A percentile compares a stretch with the other conserved stretches of the same genome.
These are phyloP conservation scores for Tyrophagus putrescentiae DNA, from an alignment of 1,140 invertebrate species.

Conservation along the genomic window DNA sequence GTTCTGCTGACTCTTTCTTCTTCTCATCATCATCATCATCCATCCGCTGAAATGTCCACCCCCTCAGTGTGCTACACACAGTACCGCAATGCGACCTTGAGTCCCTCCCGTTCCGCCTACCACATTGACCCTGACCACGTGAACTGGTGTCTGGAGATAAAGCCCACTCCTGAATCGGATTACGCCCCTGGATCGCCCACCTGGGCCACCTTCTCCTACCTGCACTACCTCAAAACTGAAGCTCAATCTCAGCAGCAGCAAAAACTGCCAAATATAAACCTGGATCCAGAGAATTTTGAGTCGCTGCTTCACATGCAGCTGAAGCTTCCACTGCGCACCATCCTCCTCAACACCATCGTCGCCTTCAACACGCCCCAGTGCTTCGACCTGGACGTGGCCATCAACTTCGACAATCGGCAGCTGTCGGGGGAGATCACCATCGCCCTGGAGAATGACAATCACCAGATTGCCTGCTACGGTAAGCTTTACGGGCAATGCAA, in stretches of 20 bases:
- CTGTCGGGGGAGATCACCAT: slow-evolving; percentile 58
- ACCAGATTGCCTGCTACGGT: slow-evolving; percentile 60
- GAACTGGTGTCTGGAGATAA: slow-evolving; percentile 32
- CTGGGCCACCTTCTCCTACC: slow-evolving; percentile 25
- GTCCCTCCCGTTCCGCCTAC: slow-evolving; percentile 76
- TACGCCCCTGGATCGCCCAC: slow-evolving; percentile 22
- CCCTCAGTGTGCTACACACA: slow-evolving; percentile 36
- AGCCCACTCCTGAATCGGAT: too few relatives aligned
- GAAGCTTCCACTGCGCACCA: slow-evolving; percentile 63
- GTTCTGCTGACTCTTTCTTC: too few relatives aligned
- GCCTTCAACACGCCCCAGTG: slow-evolving; percentile 72
- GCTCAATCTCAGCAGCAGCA: too few relatives aligned
- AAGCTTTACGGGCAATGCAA: slow-evolving; percentile 38
- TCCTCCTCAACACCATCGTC: slow-evolving; percentile 69
- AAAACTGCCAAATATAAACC: too few relatives aligned
- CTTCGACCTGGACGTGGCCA: slow-evolving; percentile 59
- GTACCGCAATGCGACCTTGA: slow-evolving; percentile 60
- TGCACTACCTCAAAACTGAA: not conserved
- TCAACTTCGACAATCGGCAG: slow-evolving; percentile 32
- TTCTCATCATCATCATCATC: not conserved
- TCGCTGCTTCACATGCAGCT: slow-evolving; percentile 51
- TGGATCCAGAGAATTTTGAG: slow-evolving; percentile 38
- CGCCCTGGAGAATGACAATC: slow-evolving; percentile 55
- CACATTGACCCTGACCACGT: slow-evolving; percentile 65
- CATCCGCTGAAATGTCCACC: slow-evolving; percentile 42